Evolutionary conservation across 1,140 invertebrate genomes (phyloP).

Genomic region (Drosophila melanica): DNA sequence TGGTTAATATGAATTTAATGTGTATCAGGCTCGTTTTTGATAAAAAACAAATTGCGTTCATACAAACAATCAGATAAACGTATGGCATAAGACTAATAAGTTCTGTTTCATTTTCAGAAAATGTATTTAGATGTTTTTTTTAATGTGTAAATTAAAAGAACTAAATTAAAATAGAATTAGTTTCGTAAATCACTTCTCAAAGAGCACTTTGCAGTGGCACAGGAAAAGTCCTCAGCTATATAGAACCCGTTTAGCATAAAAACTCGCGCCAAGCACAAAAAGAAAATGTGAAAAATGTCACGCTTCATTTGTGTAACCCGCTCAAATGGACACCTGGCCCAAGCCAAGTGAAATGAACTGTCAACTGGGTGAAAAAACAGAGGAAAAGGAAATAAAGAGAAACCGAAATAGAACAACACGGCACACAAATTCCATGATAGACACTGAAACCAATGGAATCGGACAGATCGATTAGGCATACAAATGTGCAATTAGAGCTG

Average conservation of each 20-base stretch:
- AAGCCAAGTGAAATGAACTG: conserved; percentile 42
- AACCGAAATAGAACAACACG: conserved; percentile 37
- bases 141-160: not conserved
- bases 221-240: not conserved
- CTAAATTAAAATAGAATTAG: not conserved
- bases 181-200: not conserved
- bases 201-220: not conserved
- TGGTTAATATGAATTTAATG: no score
- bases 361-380: conserved; percentile 27
- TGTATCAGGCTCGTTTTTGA: no score
- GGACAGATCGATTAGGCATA: conserved; percentile 79
- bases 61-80: no score
- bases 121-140: no score
- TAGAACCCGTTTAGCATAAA: conserved; percentile 5
- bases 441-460: conserved; percentile 66
- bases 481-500: conserved; percentile 75
- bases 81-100: no score
- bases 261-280: conserved; percentile 9
- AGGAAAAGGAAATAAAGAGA: not conserved
- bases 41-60: no score
- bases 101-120: no score
- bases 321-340: conserved; percentile 73
- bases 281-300: conserved; percentile 74
- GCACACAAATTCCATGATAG: conserved; percentile 72
- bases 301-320: conserved; percentile 74